Conservation (phyloP, 92 coral and sea anemone species). For the Montipora capitata region DNA sequence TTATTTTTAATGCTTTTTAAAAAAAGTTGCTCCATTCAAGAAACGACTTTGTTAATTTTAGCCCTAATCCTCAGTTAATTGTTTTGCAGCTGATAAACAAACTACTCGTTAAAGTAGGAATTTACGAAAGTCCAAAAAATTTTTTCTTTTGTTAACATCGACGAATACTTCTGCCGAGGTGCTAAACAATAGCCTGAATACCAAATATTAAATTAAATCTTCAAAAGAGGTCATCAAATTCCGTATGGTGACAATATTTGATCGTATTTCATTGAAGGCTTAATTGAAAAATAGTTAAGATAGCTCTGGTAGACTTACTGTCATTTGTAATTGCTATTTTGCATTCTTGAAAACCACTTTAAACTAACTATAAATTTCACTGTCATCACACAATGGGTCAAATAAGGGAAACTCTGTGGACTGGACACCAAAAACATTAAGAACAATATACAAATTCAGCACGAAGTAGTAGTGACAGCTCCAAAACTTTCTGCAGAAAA, state of each 20-base stretch:
- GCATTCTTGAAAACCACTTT: background rate
- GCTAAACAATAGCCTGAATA: too few relatives aligned
- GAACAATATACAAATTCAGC: too few relatives aligned
- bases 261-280: background rate
- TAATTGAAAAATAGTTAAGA: background rate
- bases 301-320: background rate
- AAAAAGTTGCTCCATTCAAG: background rate
- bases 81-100: background rate
- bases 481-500: too few relatives aligned
- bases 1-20: background rate
- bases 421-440: too few relatives aligned
- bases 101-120: background rate
- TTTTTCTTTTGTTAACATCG: too few relatives aligned
- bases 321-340: background rate
- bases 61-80: background rate
- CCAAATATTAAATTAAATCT: background rate
- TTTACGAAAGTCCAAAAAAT: too few relatives aligned
- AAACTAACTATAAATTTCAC: background rate
- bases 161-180: too few relatives aligned
- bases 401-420: too few relatives aligned
- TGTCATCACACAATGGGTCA: background rate
- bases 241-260: background rate
- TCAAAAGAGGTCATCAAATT: constrained; percentile 1
- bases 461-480: too few relatives aligned
- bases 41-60: background rate